These are phyloP conservation scores for Zosterops lateralis DNA, from an alignment of 2,113 vertebrate species.

Conservation along the genomic window DNA sequence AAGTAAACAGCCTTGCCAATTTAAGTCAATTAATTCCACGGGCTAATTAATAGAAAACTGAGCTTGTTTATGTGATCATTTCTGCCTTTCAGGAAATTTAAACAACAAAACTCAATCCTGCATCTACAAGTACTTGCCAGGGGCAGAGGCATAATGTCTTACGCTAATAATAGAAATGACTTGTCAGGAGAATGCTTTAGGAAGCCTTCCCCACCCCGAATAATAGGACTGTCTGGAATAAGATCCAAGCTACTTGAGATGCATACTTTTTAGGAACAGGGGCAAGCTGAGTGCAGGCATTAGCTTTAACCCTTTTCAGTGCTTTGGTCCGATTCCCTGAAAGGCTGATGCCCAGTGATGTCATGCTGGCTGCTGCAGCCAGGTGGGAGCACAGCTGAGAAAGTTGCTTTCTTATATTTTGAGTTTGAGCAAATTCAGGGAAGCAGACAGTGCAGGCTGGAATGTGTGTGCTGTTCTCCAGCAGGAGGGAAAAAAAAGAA, in stretches of 20 bases:
- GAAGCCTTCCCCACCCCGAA: conserved; percentile 22
- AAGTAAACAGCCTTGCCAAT: not conserved
- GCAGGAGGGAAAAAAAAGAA: not conserved
- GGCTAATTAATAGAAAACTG: conserved; percentile 1
- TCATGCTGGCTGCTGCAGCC: not conserved
- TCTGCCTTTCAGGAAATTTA: conserved; percentile 14
- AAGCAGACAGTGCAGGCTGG: not conserved
- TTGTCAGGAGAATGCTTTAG: conserved; percentile 37
- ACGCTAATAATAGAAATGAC: conserved; percentile 25
- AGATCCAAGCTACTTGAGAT: conserved; percentile 51
- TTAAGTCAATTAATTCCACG: not conserved
- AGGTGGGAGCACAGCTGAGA: not conserved
- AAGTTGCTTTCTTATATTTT: not conserved
- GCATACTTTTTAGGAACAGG: not conserved
- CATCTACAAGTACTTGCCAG: not conserved
- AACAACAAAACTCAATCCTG: not conserved
- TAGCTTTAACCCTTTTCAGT: conserved; percentile 45
- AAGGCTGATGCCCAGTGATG: not conserved
- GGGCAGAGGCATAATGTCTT: not conserved
- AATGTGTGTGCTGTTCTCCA: not conserved
- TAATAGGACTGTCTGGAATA: conserved; percentile 45
- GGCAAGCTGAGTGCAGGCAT: not conserved
- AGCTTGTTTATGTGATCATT: conserved; percentile 1
- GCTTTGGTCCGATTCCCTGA: not conserved
- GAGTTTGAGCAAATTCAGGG: not conserved